Conservation (phyloP, 2,888 invertebrate genomes). For the Mesoligia furuncula region DNA sequence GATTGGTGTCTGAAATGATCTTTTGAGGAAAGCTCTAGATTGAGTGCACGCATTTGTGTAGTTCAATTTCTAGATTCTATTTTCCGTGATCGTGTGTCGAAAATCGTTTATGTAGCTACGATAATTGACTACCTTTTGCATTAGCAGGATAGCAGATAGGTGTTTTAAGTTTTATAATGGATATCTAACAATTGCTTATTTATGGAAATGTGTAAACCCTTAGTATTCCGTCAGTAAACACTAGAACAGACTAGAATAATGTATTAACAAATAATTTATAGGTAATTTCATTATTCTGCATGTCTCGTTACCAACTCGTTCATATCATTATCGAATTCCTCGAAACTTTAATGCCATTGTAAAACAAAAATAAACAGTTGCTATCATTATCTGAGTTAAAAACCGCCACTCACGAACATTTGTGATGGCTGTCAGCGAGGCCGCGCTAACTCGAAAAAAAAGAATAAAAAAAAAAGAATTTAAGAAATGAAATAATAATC, state of each 20-base stretch:
- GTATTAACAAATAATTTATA: constrained; percentile 47
- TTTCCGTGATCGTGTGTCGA: background rate
- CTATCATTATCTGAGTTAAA: constrained; percentile 67
- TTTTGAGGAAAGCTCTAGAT: too few relatives aligned
- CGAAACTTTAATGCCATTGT: constrained; percentile 61
- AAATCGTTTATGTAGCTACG: background rate
- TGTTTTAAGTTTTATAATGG: constrained; percentile 12
- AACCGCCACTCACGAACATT: constrained; percentile 68
- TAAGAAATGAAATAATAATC: constrained; percentile 69
- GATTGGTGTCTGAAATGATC: too few relatives aligned
- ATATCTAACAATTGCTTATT: constrained; percentile 28
- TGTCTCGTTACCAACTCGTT: constrained; percentile 54
- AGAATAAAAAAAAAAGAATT: constrained; percentile 57
- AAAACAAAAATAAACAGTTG: constrained; percentile 68
- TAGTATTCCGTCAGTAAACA: constrained; percentile 19
- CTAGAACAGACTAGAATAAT: constrained; percentile 46
- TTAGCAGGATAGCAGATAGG: background rate
- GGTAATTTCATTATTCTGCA: constrained; percentile 51
- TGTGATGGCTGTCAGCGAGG: constrained; percentile 65
- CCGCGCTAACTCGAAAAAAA: constrained; percentile 60
- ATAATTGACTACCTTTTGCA: background rate
- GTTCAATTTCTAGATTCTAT: background rate
- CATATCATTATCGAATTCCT: constrained; percentile 63
- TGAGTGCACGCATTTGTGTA: too few relatives aligned
- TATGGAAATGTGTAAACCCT: constrained; percentile 11